Evolutionary conservation across 2,888 invertebrate species (phyloP).

Genomic region (Synanthedon andrenaeformis): DNA sequence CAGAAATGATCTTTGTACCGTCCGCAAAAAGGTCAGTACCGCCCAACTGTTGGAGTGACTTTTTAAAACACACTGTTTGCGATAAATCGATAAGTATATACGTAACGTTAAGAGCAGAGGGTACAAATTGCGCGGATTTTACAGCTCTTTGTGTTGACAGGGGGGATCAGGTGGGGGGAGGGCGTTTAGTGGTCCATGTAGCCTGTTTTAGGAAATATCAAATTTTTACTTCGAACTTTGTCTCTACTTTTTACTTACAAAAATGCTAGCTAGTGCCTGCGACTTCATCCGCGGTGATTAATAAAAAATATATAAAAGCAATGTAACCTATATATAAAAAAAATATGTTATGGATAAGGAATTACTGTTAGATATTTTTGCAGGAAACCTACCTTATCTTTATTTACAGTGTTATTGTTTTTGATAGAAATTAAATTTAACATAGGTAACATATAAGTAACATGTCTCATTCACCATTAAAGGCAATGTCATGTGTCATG

Average conservation of each 20-base stretch:
- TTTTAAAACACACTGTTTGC: constrained; percentile 57
- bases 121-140: constrained; percentile 63
- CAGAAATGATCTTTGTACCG: constrained; percentile 25
- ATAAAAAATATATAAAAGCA: no score
- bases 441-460: no score
- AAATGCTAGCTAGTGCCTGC: no score
- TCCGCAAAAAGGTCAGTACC: constrained; percentile 14
- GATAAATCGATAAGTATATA: constrained; percentile 67
- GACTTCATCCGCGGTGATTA: no score
- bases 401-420: no score
- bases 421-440: no score
- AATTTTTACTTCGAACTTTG: constrained; percentile 18
- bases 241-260: neutral
- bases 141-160: constrained; percentile 53
- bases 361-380: no score
- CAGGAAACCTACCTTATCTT: no score
- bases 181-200: constrained; percentile 41
- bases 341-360: no score
- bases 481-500: no score
- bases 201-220: constrained; percentile 51
- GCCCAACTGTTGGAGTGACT: constrained; percentile 22
- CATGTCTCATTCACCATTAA: no score
- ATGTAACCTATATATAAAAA: no score
- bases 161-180: constrained; percentile 22
- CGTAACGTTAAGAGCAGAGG: constrained; percentile 44